phyloP scores from a whole-genome alignment of 2,113 vertebrate genomes.

The Callopanchax toddi region DNA sequence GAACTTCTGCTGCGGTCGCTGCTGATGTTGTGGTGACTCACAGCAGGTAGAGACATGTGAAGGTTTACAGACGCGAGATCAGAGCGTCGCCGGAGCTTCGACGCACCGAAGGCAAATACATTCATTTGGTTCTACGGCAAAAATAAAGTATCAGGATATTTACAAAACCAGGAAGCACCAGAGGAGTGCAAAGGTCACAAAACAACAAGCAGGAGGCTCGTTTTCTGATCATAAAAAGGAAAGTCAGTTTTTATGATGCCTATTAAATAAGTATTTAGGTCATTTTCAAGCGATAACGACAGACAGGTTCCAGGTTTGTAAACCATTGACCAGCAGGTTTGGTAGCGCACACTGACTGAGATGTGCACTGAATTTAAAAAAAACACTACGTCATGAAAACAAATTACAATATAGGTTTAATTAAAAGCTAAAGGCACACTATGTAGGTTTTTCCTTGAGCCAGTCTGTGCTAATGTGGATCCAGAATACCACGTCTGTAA shows the following conservation, averaged over 20 bases:
- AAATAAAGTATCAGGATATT: conserved; percentile 17
- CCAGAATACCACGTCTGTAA: too few species aligned
- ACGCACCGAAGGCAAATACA: conserved; percentile 51
- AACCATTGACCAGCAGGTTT: too few species aligned
- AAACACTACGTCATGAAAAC: too few species aligned
- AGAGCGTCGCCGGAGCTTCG: conserved; percentile 13
- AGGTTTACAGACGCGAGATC: conserved; percentile 11
- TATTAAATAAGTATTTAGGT: background rate
- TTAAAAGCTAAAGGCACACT: too few species aligned
- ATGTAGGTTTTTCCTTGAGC: too few species aligned
- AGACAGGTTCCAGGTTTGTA: too few species aligned
- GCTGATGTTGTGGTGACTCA: background rate
- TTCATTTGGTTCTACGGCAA: conserved; percentile 43
- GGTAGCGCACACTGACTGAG: too few species aligned
- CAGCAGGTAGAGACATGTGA: background rate
- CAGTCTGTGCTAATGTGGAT: too few species aligned
- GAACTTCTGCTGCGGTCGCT: background rate
- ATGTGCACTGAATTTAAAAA: too few species aligned
- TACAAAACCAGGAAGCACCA: conserved; percentile 4
- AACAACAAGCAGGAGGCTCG: background rate
- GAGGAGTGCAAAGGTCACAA: conserved; percentile 4
- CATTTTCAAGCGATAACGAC: background rate
- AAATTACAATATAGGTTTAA: too few species aligned
- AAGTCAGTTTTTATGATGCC: too few species aligned
- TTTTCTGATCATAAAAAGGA: background rate